These are phyloP conservation scores for Ochotona curzoniae DNA, from an alignment of 2,113 vertebrate species.

Conservation along the genomic window DNA sequence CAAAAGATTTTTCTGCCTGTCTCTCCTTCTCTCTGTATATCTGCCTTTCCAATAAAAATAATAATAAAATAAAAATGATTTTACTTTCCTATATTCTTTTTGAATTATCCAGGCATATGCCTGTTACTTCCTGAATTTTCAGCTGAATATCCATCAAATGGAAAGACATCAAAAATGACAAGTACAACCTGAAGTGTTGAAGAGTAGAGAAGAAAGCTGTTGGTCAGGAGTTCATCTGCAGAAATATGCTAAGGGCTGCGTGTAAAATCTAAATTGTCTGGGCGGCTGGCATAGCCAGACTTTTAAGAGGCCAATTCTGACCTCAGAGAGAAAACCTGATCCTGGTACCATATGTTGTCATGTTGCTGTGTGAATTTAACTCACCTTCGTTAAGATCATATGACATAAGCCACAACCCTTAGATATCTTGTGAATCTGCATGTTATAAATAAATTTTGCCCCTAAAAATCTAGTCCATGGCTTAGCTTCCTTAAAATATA, in stretches of 20 bases:
- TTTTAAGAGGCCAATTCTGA: conserved; percentile 22
- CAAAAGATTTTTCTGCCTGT: too few species aligned
- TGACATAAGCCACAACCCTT: not conserved
- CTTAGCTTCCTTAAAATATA: conserved; percentile 46
- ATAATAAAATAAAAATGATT: too few species aligned
- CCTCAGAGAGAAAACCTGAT: not conserved
- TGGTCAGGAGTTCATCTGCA: not conserved
- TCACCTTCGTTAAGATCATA: not conserved
- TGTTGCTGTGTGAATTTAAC: not conserved
- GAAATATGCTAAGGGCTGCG: not conserved
- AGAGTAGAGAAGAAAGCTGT: not conserved
- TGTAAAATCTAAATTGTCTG: not conserved
- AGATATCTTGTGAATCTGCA: not conserved
- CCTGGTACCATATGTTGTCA: not conserved
- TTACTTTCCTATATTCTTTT: too few species aligned
- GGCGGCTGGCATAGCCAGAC: not conserved
- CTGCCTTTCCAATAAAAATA: too few species aligned
- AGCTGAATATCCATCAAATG: not conserved
- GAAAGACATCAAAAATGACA: conserved; percentile 29
- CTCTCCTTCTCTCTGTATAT: too few species aligned
- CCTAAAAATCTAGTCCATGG: conserved; percentile 13
- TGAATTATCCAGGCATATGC: not conserved
- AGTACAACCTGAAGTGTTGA: not conserved
- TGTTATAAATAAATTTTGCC: conserved; percentile 37
- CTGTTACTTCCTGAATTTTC: not conserved